These are phyloP conservation scores for Microdon myrmicae DNA, from an alignment of 2,888 invertebrate genomes.

Conservation along the genomic window DNA sequence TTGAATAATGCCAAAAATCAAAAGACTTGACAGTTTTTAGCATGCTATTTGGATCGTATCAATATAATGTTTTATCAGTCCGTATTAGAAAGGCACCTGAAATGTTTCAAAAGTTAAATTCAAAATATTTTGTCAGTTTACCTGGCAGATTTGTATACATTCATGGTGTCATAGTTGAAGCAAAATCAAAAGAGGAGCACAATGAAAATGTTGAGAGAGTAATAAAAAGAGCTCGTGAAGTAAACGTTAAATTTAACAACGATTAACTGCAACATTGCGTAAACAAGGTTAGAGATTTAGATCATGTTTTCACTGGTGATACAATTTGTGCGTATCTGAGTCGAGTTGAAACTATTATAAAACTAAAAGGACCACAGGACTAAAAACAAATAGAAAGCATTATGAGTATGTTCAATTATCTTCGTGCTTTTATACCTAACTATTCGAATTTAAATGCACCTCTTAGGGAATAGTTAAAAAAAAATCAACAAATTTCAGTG, in stretches of 20 bases:
- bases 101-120: conserved; percentile 22
- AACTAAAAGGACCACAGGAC: conserved; percentile 13
- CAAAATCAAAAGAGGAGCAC: conserved; percentile 5
- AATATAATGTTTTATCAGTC: conserved; percentile 22
- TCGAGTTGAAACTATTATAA: conserved; percentile 28
- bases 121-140: conserved; percentile 21
- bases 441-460: conserved; percentile 21
- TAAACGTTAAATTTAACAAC: conserved; percentile 12
- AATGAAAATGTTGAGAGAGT: background rate
- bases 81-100: conserved; percentile 32
- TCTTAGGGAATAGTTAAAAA: conserved; percentile 14
- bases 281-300: conserved; percentile 53
- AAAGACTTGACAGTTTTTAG: conserved; percentile 53
- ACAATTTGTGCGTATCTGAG: conserved; percentile 42
- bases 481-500: conserved; percentile 5
- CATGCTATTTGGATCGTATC: conserved; percentile 25
- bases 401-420: conserved; percentile 39
- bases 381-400: conserved; percentile 19
- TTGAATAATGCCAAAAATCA: conserved; percentile 55
- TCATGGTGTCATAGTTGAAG: conserved; percentile 10
- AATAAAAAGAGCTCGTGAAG: conserved; percentile 2
- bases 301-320: conserved; percentile 50
- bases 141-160: conserved; percentile 24
- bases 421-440: conserved; percentile 44
- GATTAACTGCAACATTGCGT: conserved; percentile 51